Conservation (phyloP, 2,797 vertebrate species). For the Helarctos malayanus region DNA sequence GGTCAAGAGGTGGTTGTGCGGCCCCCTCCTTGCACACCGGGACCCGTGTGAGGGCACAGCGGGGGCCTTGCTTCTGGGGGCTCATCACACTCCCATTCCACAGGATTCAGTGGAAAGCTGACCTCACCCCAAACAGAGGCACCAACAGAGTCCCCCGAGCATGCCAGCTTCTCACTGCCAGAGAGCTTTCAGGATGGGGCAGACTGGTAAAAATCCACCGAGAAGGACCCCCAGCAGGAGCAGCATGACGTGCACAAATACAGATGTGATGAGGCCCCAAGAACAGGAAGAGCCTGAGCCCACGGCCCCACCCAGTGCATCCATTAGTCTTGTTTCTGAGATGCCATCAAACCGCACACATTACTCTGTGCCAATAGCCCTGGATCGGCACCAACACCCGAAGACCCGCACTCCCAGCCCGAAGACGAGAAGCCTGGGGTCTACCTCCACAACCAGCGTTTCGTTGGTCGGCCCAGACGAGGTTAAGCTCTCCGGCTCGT, state of each 20-base stretch:
- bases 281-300: neutral
- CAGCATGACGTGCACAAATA: neutral
- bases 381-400: neutral
- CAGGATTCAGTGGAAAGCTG: neutral
- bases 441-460: constrained; percentile 93
- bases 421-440: neutral
- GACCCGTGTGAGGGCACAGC: rapidly evolving
- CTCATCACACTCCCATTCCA: neutral
- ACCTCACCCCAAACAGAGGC: no score
- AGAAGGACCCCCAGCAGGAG: neutral
- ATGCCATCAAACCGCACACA: neutral
- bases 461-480: constrained; percentile 94
- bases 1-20: rapidly evolving
- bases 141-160: rapidly evolving
- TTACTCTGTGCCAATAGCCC: neutral
- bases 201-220: rapidly evolving
- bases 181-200: neutral
- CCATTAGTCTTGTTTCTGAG: neutral
- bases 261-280: neutral
- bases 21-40: no score
- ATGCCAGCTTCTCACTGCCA: neutral
- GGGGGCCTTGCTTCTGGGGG: rapidly evolving
- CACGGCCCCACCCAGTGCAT: rapidly evolving
- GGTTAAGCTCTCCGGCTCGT: constrained; percentile 92
- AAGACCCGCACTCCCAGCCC: neutral